phyloP scores from a whole-genome alignment of 2,113 vertebrate species.

The Thinocorus orbignyianus region DNA sequence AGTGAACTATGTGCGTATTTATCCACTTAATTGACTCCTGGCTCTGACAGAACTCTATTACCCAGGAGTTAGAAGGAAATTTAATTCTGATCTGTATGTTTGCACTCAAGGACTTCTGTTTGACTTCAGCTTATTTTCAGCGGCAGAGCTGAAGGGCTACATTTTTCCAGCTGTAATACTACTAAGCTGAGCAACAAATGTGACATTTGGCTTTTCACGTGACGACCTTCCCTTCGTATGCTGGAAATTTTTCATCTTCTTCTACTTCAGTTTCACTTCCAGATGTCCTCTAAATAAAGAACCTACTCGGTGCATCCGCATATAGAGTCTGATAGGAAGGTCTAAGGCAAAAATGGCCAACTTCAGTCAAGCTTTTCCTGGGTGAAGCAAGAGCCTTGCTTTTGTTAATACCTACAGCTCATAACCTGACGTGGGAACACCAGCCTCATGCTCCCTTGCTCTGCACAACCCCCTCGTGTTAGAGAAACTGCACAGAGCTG shows the following conservation, averaged over 20 bases:
- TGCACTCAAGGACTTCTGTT: conserved; percentile 58
- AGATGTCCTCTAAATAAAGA: neutral
- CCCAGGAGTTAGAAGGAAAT: conserved; percentile 56
- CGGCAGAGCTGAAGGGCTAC: neutral
- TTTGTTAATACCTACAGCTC: neutral
- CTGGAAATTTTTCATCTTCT: neutral
- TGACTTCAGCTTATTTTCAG: conserved; percentile 31
- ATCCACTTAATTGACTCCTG: conserved; percentile 69
- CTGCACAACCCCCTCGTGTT: neutral
- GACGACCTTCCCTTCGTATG: neutral
- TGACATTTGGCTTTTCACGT: neutral
- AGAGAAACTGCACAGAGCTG: neutral
- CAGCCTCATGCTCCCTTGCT: accelerated
- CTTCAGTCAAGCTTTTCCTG: neutral
- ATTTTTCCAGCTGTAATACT: neutral
- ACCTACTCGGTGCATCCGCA: accelerated
- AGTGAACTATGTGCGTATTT: conserved; percentile 34
- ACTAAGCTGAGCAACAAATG: neutral
- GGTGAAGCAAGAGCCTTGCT: neutral
- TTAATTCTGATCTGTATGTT: conserved; percentile 65
- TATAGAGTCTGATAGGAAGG: neutral
- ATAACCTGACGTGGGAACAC: accelerated
- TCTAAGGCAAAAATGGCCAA: neutral
- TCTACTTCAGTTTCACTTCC: neutral
- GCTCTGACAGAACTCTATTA: conserved; percentile 63